These are phyloP conservation scores for Emys orbicularis DNA, from an alignment of 2,797 vertebrate species.

Conservation along the genomic window DNA sequence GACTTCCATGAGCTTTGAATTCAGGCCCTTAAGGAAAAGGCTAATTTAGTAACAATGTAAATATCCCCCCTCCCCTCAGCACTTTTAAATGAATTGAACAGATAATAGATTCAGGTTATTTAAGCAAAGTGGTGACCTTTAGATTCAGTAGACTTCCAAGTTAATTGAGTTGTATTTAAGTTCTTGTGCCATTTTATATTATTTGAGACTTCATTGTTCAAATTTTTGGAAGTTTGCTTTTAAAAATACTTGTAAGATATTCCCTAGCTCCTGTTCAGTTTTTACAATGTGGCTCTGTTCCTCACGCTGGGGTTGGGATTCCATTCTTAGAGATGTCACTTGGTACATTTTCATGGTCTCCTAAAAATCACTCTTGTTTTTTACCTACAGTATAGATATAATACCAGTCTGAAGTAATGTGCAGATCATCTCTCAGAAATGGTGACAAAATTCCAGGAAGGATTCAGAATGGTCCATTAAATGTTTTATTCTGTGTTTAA, in stretches of 20 bases:
- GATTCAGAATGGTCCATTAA: slow-evolving; percentile 28
- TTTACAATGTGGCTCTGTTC: neutral
- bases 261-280: neutral
- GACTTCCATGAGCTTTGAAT: neutral
- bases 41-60: neutral
- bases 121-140: neutral
- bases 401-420: slow-evolving; percentile 37
- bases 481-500: slow-evolving; percentile 39
- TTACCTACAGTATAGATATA: slow-evolving; percentile 25
- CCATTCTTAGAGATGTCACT: slow-evolving; percentile 43
- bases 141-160: neutral
- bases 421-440: slow-evolving; percentile 37
- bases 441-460: slow-evolving; percentile 70
- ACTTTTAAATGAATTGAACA: neutral
- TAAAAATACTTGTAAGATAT: neutral
- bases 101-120: neutral
- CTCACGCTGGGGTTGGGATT: neutral
- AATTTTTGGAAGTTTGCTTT: neutral
- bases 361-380: slow-evolving; percentile 53
- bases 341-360: slow-evolving; percentile 14
- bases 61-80: neutral
- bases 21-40: neutral
- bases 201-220: slow-evolving; percentile 2
- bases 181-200: neutral
- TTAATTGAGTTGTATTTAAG: neutral